Evolutionary conservation across 2,113 vertebrate genomes (phyloP), one percentile per base, ranked within the genome.

Genomic region (Ochotona curzoniae): DNA sequence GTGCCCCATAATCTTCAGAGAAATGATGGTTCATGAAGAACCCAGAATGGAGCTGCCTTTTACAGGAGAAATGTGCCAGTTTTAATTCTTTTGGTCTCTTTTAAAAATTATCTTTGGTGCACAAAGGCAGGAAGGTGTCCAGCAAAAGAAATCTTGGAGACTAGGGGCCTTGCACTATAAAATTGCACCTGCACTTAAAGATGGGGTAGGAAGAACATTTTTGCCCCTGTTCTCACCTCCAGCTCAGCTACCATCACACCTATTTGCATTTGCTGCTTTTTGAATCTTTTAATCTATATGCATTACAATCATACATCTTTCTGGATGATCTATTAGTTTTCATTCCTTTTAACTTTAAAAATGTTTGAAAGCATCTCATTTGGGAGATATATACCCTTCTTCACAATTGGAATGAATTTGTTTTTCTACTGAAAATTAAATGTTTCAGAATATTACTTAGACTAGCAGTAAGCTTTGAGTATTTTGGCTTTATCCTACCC

Each of bases 301-400:
- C 11, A 21, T 67, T 44, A 57, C 8, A 54, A 32, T 63, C 81
- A 87, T 93, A 83, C 9, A 38, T 87, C 13, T 63, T 94, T 15
- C 61, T 14, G 78, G 74, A 23, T 60, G 26, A 85, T 57, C 38
- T 54, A 23, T 71, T 89, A 73, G 28, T 91, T 93, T 94, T 85
- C 51, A 93, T 87, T 91, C 63, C 10, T 76, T 87, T 95, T 69
- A 90, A 94, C 21, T 88, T 32, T 81, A 63, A 87, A 89, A 87
- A 61, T 28, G 23, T 89, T 81, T 81, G 8, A 69, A 67, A 71
- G 18, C 12, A 81, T 89, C 49, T 93, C 54, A 93, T 91, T 87
- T 87, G n/a, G 87, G 70, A 93, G 35, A 83, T 57, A 23, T 74
- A 82, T n/a, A 85, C 17, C 5, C 7, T 90, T 90, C 30, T 83